Base-by-base conservation (phyloP, 1,140 invertebrate species). In the Cherax destructor region DNA sequence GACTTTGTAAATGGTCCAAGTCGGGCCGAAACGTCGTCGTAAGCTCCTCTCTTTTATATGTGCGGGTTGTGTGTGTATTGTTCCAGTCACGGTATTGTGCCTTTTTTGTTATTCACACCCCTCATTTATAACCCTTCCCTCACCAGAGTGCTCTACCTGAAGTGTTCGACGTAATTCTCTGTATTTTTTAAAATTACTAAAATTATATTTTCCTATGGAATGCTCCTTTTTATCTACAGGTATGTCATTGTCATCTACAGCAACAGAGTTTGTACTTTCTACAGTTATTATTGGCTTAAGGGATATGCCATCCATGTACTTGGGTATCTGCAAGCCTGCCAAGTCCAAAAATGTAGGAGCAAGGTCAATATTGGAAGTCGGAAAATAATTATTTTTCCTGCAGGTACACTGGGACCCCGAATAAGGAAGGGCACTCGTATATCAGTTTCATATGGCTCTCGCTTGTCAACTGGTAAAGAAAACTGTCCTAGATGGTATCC, bases 381-480 rank as follows among this genome's bases (percentile, higher is more conserved):
- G 96, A 79, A 95, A 95, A 30, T 92, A 74, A 95, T 93, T 21
- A 94, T 92, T 1, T 93, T 93, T 49, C 95, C 95, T 83, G 94
- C 93, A 50, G 93, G 92, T 47, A 98, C 95, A 1, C 95, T 95
- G 3, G 98, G 98, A 41, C 98, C 98, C 90, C 96, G 95, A 5
- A 98, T 96, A 50, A 98, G 93, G 18, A 99, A 94, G 9, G 98
- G 98, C 1, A 98, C 96, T 93, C 96, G 95, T 59, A 98, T 97
- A 94, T 99, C 98, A 5, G 97, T 97, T 94, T 99, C 97, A 94
- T 99, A 99, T 0, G 97, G 97, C 93, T 98, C 97, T 41, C 98
- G 95, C 94, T 99, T 99, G 94, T 98, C 98, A 93, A 96, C 96
- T 0, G 98, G 97, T 94, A 98, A 95, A 47, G 97, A 96, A 94